Evolutionary conservation across 2,797 vertebrate species (phyloP).

Genomic region (Myiothlypis coronata): DNA sequence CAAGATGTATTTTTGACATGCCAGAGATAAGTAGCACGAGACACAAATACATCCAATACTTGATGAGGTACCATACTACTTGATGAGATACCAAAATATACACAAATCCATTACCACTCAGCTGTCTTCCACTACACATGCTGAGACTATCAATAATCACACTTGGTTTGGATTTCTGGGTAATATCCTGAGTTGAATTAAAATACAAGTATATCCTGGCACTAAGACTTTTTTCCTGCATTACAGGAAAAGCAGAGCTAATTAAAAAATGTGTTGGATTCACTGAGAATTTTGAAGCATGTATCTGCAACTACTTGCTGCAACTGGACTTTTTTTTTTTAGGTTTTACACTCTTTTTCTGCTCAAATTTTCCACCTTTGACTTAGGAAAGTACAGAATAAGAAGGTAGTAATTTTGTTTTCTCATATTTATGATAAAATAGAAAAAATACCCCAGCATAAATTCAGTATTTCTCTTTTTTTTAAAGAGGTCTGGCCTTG

Average conservation of each 20-base stretch:
- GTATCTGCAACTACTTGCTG: background rate
- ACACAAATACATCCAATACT: background rate
- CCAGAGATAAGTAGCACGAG: background rate
- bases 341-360: background rate
- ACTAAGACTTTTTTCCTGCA: background rate
- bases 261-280: background rate
- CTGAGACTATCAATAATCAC: slow-evolving; percentile 10
- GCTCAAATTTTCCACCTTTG: background rate
- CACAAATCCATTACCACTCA: slow-evolving; percentile 7
- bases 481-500: background rate
- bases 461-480: background rate
- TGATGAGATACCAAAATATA: background rate
- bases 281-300: background rate
- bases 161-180: slow-evolving; percentile 4
- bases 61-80: slow-evolving; percentile 16
- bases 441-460: background rate
- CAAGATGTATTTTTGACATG: background rate
- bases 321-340: background rate
- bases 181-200: background rate
- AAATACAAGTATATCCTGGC: background rate
- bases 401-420: background rate
- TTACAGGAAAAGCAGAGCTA: background rate
- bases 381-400: background rate
- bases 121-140: background rate
- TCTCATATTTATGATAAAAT: background rate